phyloP scores from a whole-genome alignment of 2,888 invertebrate species.

The Pristionchus maxplancki region DNA sequence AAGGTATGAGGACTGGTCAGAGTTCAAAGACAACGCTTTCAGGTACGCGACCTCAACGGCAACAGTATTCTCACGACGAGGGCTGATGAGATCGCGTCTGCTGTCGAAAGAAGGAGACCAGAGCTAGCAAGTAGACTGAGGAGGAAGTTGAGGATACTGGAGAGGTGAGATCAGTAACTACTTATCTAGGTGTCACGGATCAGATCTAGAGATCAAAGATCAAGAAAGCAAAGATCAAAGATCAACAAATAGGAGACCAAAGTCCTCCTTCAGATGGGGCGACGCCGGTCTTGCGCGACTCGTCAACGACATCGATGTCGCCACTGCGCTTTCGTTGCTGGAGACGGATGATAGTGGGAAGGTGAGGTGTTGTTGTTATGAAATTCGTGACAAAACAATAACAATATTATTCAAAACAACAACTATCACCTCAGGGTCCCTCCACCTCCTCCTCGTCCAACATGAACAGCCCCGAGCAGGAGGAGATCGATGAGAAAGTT shows the following conservation, averaged over 20 bases:
- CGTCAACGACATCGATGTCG: slow-evolving; percentile 94
- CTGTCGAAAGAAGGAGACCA: slow-evolving; percentile 59
- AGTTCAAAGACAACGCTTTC: background rate
- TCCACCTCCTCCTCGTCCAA: slow-evolving; percentile 30
- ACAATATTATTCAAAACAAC: too few relatives aligned
- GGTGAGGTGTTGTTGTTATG: background rate
- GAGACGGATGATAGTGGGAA: slow-evolving; percentile 51
- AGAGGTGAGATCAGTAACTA: slow-evolving; percentile 56
- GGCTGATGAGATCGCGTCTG: slow-evolving; percentile 68
- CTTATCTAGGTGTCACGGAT: slow-evolving; percentile 5
- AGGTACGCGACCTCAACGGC: slow-evolving; percentile 64
- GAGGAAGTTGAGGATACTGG: slow-evolving; percentile 62
- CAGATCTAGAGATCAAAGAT: background rate
- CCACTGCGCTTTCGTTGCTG: slow-evolving; percentile 84
- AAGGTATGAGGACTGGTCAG: too few relatives aligned
- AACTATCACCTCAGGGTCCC: slow-evolving; percentile 1
- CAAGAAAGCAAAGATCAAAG: background rate
- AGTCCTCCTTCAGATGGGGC: slow-evolving; percentile 55
- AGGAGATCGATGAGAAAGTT: slow-evolving; percentile 77
- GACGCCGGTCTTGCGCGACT: slow-evolving; percentile 88
- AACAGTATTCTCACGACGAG: slow-evolving; percentile 62
- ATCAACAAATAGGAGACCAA: background rate
- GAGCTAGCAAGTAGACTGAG: slow-evolving; percentile 62
- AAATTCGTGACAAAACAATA: background rate
- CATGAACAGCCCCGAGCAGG: slow-evolving; percentile 47